Evolutionary conservation across 2,888 invertebrate species (phyloP).

Genomic region (Schizotus pectinicornis): DNA sequence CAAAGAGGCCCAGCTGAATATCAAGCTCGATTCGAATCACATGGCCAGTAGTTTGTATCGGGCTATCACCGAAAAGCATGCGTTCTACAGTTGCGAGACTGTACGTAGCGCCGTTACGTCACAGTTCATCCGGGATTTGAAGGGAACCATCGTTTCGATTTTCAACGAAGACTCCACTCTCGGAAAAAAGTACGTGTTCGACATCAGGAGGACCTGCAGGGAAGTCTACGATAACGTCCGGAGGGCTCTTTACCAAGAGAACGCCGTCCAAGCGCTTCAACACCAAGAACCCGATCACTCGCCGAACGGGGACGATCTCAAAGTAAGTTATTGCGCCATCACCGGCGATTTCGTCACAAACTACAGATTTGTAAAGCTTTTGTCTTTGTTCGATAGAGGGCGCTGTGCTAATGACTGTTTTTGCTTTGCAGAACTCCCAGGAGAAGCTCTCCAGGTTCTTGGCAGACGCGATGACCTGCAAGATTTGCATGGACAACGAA

Average conservation of each 20-base stretch:
- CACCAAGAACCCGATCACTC: constrained; percentile 47
- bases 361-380: too few species aligned
- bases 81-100: constrained; percentile 92
- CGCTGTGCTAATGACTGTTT: constrained; percentile 29
- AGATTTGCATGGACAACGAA: constrained; percentile 85
- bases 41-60: constrained; percentile 84
- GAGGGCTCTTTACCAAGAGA: constrained; percentile 67
- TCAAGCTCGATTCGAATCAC: constrained; percentile 81
- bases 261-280: constrained; percentile 34
- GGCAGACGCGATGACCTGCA: constrained; percentile 76
- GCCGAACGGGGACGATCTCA: constrained; percentile 49
- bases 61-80: constrained; percentile 89
- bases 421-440: constrained; percentile 62
- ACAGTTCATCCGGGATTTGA: constrained; percentile 87
- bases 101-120: constrained; percentile 86
- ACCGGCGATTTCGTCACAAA: background rate
- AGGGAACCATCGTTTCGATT: constrained; percentile 88
- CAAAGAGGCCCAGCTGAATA: constrained; percentile 72
- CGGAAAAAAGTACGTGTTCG: constrained; percentile 90
- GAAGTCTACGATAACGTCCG: constrained; percentile 90
- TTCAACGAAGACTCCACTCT: constrained; percentile 87
- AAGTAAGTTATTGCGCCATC: constrained; percentile 45
- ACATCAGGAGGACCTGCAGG: constrained; percentile 85
- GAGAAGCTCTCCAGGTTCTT: constrained; percentile 63
- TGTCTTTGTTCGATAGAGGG: too few species aligned